phyloP scores from a whole-genome alignment of 2,797 vertebrate genomes.

The Chloroceryle inda region DNA sequence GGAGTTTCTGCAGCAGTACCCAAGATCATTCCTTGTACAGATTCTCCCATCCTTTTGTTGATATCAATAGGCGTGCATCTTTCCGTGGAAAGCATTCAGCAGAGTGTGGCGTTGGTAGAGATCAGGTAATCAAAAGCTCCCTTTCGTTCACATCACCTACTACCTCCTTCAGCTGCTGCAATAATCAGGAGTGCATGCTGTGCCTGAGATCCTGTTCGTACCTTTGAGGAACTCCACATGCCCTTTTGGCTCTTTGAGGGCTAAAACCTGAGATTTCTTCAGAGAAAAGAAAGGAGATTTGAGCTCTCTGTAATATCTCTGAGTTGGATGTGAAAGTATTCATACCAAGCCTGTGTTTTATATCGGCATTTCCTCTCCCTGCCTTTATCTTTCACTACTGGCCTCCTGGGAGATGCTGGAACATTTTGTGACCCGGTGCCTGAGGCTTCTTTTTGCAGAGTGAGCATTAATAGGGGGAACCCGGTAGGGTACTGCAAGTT shows the following conservation, averaged over 20 bases:
- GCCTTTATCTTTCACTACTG: conserved; percentile 3
- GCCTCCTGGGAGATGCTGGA: conserved; percentile 26
- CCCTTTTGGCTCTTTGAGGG: conserved; percentile 17
- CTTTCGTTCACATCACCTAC: rapidly evolving
- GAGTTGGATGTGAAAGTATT: background rate
- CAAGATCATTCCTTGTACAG: background rate
- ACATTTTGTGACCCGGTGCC: conserved; percentile 34
- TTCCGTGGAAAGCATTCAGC: background rate
- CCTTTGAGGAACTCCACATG: conserved; percentile 15
- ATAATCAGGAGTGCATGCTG: background rate
- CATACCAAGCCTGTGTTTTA: conserved; percentile 15
- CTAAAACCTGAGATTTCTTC: background rate
- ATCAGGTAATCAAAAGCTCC: background rate
- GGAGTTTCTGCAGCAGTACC: background rate
- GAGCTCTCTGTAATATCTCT: background rate
- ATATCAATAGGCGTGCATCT: background rate
- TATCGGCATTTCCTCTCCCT: conserved; percentile 25
- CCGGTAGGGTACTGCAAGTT: background rate
- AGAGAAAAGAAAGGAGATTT: background rate
- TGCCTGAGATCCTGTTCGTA: background rate
- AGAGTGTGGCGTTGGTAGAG: rapidly evolving
- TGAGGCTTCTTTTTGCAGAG: conserved; percentile 39
- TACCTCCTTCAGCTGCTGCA: background rate
- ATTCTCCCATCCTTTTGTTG: background rate
- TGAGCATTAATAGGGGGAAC: background rate